Conservation (phyloP, 2,888 invertebrate species). For the Tenthredo mesomela region DNA sequence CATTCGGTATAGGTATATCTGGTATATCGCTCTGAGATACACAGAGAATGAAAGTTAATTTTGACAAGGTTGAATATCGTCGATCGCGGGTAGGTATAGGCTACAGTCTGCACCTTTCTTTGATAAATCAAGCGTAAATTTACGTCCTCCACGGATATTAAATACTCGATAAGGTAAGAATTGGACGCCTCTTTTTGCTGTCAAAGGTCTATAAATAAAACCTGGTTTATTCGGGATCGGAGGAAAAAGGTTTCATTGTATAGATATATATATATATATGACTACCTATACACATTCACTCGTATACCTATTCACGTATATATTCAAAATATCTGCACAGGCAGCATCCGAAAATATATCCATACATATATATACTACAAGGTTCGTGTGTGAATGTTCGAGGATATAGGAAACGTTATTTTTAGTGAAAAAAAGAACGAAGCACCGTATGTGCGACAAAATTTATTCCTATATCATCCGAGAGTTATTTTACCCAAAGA, state of each 20-base stretch:
- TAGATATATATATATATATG: neutral
- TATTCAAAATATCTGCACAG: neutral
- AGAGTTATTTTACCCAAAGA: neutral
- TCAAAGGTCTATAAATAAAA: conserved; percentile 22
- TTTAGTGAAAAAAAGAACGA: neutral
- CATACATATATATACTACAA: neutral
- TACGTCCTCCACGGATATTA: neutral
- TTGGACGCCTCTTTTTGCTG: neutral
- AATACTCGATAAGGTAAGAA: neutral
- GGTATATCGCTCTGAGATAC: too few species aligned
- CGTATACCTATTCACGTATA: neutral
- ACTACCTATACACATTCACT: neutral
- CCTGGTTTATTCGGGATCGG: neutral
- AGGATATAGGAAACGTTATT: neutral
- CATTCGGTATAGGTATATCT: too few species aligned
- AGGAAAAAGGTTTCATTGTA: neutral
- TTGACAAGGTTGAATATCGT: neutral
- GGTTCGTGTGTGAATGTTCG: neutral
- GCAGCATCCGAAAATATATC: neutral
- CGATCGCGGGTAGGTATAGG: neutral
- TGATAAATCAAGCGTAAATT: neutral
- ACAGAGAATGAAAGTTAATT: neutral
- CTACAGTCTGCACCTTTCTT: neutral
- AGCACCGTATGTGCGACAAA: conserved; percentile 13
- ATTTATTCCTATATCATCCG: conserved; percentile 6